Base-by-base conservation (phyloP, 2,113 vertebrate genomes). In the Galemys pyrenaicus region DNA sequence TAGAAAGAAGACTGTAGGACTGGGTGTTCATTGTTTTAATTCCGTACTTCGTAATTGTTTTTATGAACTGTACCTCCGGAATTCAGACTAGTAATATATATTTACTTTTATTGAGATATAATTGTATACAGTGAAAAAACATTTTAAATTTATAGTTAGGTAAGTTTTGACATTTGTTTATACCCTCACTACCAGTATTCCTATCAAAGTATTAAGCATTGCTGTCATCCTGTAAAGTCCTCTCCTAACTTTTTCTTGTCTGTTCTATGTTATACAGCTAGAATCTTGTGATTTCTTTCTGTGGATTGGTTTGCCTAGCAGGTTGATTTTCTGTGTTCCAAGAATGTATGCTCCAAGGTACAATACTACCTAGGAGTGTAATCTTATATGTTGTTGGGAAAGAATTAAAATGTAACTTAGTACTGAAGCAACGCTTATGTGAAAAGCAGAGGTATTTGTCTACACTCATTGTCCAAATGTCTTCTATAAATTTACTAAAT, bases 21-120 rank as follows among this genome's bases (percentile, higher is more conserved):
- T 77, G 44, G 54, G n/a, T 49, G 8, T 71, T 30, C 17, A n/a
- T 13, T 77, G 70, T 60, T 84, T 5, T 89, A 62, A n/a, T 78
- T 70, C 77, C n/a, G 49, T 44, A 4, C 84, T 85, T 78, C 71
- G 35, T 44, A 62, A 49, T 49, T 87, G 3, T 49, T 71, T 22
- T 74, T 46, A 46, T 79, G 37, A 46, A 17, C 39, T 68, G 49
- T 67, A 44, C 51, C 28, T 79, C 3, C 75, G 68, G 22, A 54
- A 79, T 84, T 94, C 73, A 82, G 77, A 24, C 22, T 65, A 49
- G n/a, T 26, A 60, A 22, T 77, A 68, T 49, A 77, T 82, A 80
- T 64, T 92, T 92, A 73, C 54, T 87, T 80, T 79, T 60, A 51
- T n/a, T 92, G 65, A 64, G 44, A 19, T 79, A 64, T 64, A 28